Conservation (phyloP, 2,113 vertebrate species). For the Conger conger region DNA sequence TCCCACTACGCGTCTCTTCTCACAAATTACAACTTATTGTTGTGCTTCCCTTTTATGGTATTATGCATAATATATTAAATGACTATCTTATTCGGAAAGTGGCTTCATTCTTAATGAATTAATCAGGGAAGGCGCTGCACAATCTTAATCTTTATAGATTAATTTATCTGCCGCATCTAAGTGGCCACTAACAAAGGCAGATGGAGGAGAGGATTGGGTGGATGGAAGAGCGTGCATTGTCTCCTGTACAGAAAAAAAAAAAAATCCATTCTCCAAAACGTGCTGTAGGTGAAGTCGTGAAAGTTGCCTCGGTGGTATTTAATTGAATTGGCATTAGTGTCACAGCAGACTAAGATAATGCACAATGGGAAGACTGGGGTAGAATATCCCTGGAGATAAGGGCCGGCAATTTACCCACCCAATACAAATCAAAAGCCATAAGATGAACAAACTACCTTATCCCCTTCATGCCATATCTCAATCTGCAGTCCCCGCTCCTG, state of each 20-base stretch:
- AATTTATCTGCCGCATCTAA: neutral
- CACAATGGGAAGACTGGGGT: slow-evolving; percentile 61
- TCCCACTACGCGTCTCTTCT: neutral
- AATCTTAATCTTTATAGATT: neutral
- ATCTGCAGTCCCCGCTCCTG: slow-evolving; percentile 36
- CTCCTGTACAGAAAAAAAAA: slow-evolving; percentile 15
- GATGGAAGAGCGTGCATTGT: neutral
- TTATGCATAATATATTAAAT: neutral
- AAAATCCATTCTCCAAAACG: slow-evolving; percentile 3
- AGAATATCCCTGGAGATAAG: slow-evolving; percentile 60
- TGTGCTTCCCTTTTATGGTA: neutral
- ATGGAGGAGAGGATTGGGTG: neutral
- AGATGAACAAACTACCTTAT: slow-evolving; percentile 53
- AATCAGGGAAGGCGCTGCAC: neutral
- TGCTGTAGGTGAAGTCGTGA: slow-evolving; percentile 15
- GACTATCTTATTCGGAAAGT: neutral
- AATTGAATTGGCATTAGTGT: slow-evolving; percentile 69
- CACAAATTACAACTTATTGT: neutral
- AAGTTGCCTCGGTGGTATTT: slow-evolving; percentile 36
- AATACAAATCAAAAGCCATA: slow-evolving; percentile 44
- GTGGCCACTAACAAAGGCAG: neutral
- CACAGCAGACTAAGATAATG: slow-evolving; percentile 64
- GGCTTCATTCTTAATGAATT: neutral
- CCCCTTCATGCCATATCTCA: slow-evolving; percentile 48
- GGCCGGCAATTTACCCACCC: slow-evolving; percentile 61